phyloP scores from a whole-genome alignment of 2,113 vertebrate species.

The Hippocampus abdominalis region DNA sequence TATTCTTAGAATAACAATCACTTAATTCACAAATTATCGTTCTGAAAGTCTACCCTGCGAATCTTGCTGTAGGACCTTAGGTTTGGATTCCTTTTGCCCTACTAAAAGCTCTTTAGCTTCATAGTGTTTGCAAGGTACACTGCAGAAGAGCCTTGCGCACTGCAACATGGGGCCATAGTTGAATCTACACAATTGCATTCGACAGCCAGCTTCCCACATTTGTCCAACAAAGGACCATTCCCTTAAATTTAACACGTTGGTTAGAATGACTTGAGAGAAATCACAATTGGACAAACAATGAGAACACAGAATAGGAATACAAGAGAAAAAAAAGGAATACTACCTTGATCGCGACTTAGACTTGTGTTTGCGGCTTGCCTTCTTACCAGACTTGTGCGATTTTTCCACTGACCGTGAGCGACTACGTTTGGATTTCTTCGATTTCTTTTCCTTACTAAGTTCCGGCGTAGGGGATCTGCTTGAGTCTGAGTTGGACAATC shows the following conservation, averaged over 20 bases:
- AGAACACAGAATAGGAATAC: slow-evolving; percentile 69
- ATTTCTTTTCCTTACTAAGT: slow-evolving; percentile 97
- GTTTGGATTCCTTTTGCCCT: slow-evolving; percentile 14
- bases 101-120: neutral
- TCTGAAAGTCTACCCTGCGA: neutral
- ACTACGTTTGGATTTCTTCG: slow-evolving; percentile 97
- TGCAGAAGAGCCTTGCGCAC: neutral
- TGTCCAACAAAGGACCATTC: slow-evolving; percentile 9
- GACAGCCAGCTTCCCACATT: slow-evolving; percentile 4
- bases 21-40: neutral
- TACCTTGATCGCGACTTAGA: slow-evolving; percentile 99
- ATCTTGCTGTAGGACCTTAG: neutral
- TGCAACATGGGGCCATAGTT: neutral
- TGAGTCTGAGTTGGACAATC: slow-evolving; percentile 87
- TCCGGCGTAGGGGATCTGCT: slow-evolving; percentile 91
- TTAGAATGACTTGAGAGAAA: slow-evolving; percentile 36
- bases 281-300: slow-evolving; percentile 66
- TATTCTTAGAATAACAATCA: slow-evolving; percentile 1
- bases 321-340: slow-evolving; percentile 86
- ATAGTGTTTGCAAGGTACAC: slow-evolving; percentile 8
- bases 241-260: slow-evolving; percentile 14
- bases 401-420: slow-evolving; percentile 96
- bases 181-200: slow-evolving; percentile 16
- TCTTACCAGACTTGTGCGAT: slow-evolving; percentile 99
- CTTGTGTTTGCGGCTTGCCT: slow-evolving; percentile 99